Percentiles rank a stretch among this genome's conserved stretches.
These are phyloP conservation scores for Nyctalus aviator DNA, from an alignment of 2,797 vertebrate genomes.

Conservation along the genomic window DNA sequence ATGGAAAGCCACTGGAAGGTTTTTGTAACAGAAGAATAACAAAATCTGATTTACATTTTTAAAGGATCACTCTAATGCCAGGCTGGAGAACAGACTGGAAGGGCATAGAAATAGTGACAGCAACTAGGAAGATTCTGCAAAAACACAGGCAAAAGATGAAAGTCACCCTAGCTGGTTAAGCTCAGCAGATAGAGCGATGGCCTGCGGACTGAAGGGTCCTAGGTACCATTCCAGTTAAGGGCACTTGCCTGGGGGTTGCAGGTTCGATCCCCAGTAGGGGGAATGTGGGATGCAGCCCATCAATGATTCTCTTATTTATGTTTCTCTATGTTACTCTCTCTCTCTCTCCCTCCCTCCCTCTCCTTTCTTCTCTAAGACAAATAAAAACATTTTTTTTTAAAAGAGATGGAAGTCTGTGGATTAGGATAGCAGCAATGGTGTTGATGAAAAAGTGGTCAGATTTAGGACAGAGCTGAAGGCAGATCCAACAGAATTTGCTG, in stretches of 20 bases:
- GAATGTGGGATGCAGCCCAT: too few relatives aligned
- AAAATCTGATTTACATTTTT: not conserved
- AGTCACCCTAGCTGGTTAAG: too few relatives aligned
- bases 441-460: not conserved
- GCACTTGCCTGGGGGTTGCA: too few relatives aligned
- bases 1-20: not conserved
- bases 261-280: too few relatives aligned
- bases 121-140: not conserved
- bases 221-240: too few relatives aligned
- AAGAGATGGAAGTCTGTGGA: not conserved
- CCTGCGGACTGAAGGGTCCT: too few relatives aligned
- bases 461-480: not conserved
- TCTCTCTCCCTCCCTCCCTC: too few relatives aligned
- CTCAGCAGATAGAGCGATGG: too few relatives aligned
- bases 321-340: too few relatives aligned
- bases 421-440: not conserved
- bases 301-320: too few relatives aligned
- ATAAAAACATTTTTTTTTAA: too few relatives aligned
- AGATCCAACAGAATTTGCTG: not conserved
- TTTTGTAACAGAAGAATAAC: not conserved
- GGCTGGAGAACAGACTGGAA: not conserved
- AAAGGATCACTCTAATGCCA: not conserved
- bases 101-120: not conserved
- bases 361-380: not conserved
- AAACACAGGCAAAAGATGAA: not conserved